A percentile compares a stretch with the other conserved stretches of the same genome.
Conservation (phyloP, 2,113 vertebrate species). For the Colaptes auratus region DNA sequence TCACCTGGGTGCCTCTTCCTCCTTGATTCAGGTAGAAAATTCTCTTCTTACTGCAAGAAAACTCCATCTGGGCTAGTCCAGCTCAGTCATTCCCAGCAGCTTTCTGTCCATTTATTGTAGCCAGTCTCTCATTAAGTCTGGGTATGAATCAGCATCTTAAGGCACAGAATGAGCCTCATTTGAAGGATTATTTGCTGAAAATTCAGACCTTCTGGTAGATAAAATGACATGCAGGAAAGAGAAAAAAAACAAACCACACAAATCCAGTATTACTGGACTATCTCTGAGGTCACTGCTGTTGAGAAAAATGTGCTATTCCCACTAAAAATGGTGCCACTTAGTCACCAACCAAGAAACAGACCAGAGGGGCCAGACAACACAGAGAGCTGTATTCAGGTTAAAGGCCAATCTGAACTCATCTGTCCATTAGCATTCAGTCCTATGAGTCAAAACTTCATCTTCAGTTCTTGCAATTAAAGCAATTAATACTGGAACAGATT, state of each 20-base stretch:
- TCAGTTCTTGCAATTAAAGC: background rate
- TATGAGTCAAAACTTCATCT: background rate
- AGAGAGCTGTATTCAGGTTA: background rate
- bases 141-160: background rate
- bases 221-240: background rate
- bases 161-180: background rate
- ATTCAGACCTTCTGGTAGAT: background rate
- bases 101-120: background rate
- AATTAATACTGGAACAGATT: background rate
- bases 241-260: background rate
- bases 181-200: background rate
- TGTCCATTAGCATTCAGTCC: background rate
- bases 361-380: background rate
- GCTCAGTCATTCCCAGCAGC: background rate
- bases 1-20: background rate
- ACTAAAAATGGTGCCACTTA: background rate
- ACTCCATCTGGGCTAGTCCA: no score
- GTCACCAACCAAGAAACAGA: background rate
- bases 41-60: background rate
- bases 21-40: background rate
- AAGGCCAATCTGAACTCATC: background rate
- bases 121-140: background rate
- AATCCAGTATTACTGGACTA: background rate
- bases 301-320: background rate
- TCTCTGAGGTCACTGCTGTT: background rate